A percentile compares a stretch with the other conserved stretches of the same genome.
phyloP scores from a whole-genome alignment of 1,140 invertebrate species.

The Aphis gossypii region DNA sequence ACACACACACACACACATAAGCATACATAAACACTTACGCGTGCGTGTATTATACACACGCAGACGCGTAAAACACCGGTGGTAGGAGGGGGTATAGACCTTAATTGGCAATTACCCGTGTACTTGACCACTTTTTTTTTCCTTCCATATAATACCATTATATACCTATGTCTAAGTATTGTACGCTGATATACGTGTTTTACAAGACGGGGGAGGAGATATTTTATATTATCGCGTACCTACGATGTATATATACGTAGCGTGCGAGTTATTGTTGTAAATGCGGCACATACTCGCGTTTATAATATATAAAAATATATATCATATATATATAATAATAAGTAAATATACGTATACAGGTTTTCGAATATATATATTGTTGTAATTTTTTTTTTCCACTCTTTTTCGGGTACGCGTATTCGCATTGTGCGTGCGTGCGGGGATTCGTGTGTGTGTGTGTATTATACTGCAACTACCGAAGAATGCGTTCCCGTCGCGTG shows the following conservation, averaged over 20 bases:
- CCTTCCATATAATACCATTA: not conserved
- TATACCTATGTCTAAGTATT: not conserved
- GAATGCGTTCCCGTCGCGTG: constrained; percentile 31
- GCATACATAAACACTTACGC: no score
- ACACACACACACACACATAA: not conserved
- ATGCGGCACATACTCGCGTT: not conserved
- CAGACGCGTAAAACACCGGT: not conserved
- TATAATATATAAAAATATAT: not conserved
- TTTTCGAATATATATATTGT: constrained; percentile 28
- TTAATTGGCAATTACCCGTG: constrained; percentile 52
- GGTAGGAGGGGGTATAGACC: not conserved
- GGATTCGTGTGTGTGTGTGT: not conserved
- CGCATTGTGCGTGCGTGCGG: not conserved
- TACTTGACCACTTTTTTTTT: constrained; percentile 21
- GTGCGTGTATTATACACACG: not conserved
- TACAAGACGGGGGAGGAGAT: constrained; percentile 11
- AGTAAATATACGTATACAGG: not conserved
- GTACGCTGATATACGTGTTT: not conserved
- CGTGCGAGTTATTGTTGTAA: not conserved
- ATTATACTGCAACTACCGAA: not conserved
- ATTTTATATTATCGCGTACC: not conserved
- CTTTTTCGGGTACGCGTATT: not conserved
- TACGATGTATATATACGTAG: not conserved
- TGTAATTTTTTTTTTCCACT: not conserved
- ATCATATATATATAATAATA: not conserved